Base-by-base conservation (phyloP, 2,888 invertebrate genomes). In the Dynastes grantii region DNA sequence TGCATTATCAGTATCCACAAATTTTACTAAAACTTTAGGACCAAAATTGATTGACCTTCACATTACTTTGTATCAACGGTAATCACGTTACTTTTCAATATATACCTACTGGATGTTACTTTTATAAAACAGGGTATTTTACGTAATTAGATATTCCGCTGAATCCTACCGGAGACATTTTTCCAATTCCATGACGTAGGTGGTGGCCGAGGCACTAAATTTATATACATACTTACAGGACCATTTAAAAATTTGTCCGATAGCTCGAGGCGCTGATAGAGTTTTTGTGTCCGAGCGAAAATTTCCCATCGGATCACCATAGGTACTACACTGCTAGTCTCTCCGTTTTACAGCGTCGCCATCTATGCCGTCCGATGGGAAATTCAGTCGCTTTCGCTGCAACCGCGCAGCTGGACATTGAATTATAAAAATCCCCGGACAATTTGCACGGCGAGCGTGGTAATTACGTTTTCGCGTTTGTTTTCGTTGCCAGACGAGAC, bases 371-470 rank as follows among this genome's bases (percentile, higher is more conserved):
- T 78, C 77, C 77, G 58, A 73, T 16, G 77, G 77, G 77, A 78
- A 78, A 78, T 78, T 78, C 51, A 58, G 63, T 45, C 71, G 71
- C 29, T 78, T 78, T 63, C 29, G 27, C 64, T 29, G 49, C 61
- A 13, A 37, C 63, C 27, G 63, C 68, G 63, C 51, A 51, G 49
- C 77, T 73, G 77, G 77, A 78, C 77, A 78, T 78, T 78, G 77
- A 78, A 78, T 78, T 73, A 78, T 63, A 58, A 70, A 61, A 78
- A 78, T 78, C 63, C 77, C 77, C 16, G 65, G 68, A 55, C 68
- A 67, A 58, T 77, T 68, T 67, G 68, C 49, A 8, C 76, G 55
- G 2, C 65, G 67, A 53, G 27, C 29, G 76, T 32, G 22, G 58
- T 77, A 77, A 77, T 77, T 77, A 77, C 76, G 32, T 67, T 77